Evolutionary conservation across 2,797 vertebrate genomes (phyloP).

Genomic region (Uromys caudimaculatus): DNA sequence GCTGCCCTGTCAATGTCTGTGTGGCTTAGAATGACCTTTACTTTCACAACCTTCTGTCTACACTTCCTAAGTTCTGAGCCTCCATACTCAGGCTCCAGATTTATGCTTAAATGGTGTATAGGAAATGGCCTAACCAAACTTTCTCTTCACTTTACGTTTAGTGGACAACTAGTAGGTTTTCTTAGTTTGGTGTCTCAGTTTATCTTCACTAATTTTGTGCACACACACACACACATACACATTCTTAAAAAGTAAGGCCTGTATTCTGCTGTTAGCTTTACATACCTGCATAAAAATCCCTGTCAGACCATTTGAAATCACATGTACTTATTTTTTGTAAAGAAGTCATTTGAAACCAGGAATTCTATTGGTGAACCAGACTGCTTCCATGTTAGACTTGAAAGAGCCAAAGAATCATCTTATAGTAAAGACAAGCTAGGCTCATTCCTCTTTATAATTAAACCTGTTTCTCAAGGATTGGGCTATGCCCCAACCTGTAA

Average conservation of each 20-base stretch:
- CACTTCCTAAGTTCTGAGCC: neutral
- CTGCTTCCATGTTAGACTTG: neutral
- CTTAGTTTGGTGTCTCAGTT: neutral
- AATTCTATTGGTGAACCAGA: neutral
- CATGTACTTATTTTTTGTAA: neutral
- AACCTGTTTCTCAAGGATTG: neutral
- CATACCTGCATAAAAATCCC: neutral
- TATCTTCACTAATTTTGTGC: neutral
- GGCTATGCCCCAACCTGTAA: neutral
- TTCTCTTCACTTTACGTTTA: neutral
- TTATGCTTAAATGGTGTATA: neutral
- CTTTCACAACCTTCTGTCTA: neutral
- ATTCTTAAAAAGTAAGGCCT: constrained; percentile 4
- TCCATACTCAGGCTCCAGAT: neutral
- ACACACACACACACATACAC: neutral
- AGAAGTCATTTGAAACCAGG: neutral
- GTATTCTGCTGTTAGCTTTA: neutral
- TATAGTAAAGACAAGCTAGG: neutral
- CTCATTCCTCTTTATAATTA: neutral
- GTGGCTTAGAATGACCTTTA: neutral
- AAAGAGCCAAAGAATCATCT: neutral
- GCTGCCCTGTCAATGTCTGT: neutral
- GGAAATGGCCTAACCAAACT: neutral
- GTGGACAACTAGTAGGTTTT: neutral
- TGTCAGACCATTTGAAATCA: neutral